Conservation (phyloP, 2,113 vertebrate genomes). For the Nycticorax nycticorax region DNA sequence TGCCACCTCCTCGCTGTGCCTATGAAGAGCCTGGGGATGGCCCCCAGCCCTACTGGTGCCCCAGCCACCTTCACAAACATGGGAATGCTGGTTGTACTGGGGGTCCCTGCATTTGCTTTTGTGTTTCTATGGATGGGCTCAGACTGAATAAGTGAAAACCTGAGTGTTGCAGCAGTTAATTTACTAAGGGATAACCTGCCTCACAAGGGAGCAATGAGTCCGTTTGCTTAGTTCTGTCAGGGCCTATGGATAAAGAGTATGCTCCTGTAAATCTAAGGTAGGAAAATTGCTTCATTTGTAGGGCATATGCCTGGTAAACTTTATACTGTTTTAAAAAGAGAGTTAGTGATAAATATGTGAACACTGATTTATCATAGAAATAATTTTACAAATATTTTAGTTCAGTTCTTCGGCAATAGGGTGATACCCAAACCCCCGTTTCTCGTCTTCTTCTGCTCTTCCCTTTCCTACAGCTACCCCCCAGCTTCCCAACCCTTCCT, state of each 20-base stretch:
- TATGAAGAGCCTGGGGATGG: background rate
- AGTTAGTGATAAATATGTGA: background rate
- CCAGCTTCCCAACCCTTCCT: background rate
- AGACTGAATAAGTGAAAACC: background rate
- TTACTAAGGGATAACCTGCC: background rate
- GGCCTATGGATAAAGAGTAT: background rate
- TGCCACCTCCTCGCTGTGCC: too few species aligned
- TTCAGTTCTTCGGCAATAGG: background rate
- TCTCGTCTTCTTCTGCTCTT: background rate
- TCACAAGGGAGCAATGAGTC: background rate
- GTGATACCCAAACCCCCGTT: background rate
- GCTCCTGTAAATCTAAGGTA: background rate
- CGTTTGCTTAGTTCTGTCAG: background rate
- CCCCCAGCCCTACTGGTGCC: background rate
- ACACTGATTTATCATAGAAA: background rate
- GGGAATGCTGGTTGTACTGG: background rate
- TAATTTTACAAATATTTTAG: background rate
- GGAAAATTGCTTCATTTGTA: background rate
- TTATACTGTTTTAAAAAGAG: background rate
- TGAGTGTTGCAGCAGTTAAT: background rate
- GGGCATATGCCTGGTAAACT: background rate
- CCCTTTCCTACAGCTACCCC: background rate
- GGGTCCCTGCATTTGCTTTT: background rate
- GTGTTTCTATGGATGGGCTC: background rate
- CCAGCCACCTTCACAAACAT: fast-evolving